Base-by-base conservation (phyloP, 2,888 invertebrate genomes). In the Nymphalis urticae region DNA sequence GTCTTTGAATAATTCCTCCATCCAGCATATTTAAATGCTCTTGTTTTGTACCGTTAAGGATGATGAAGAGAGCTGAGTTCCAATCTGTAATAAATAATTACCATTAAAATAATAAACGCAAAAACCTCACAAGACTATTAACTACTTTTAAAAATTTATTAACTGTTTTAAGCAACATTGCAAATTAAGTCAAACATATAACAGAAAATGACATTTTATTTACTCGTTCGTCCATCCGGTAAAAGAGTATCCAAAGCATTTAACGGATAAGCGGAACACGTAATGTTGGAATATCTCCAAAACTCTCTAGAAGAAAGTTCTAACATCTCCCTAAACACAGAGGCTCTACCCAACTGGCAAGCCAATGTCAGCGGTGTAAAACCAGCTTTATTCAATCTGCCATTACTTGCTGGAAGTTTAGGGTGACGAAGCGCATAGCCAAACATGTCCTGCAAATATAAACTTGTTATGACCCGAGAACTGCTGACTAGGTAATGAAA, bases 21-120 rank as follows among this genome's bases (percentile, higher is more conserved):
- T 98, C 98, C 80, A 99, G 93, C 99, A 99, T 99, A 85, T 99
- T 98, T 83, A 99, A 94, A 94, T 99, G 99, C 80, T 98, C 99
- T 81, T 98, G 97, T 83, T 98, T 99, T 13, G 97, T 98, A 66
- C 99, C 99, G 84, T 99, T 98, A 72, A 99, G 93, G 80, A 99
- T 99, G 75, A 99, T 98, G 89, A 99, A 98, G 66, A 99, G 92
- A 0, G 99, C 99, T 0, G 99, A 99, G 86, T 98, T 98, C 98
- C 98, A 98, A 92, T 99, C 99, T 99, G 83, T 17, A 90, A 87
- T 74, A 16, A 54, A 17, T 17, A 54, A 17, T 42, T 10, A 10
- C 42, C 10, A 4, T 42, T 42, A 42, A 4, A 42, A 42, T 42
- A 42, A 42, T 42, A 6, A 32, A 32, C 5, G 6, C 27, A 32